A percentile compares a stretch with the other conserved stretches of the same genome.
These are phyloP conservation scores for Amphibalanus amphitrite DNA, from an alignment of 1,140 invertebrate genomes.

Conservation along the genomic window DNA sequence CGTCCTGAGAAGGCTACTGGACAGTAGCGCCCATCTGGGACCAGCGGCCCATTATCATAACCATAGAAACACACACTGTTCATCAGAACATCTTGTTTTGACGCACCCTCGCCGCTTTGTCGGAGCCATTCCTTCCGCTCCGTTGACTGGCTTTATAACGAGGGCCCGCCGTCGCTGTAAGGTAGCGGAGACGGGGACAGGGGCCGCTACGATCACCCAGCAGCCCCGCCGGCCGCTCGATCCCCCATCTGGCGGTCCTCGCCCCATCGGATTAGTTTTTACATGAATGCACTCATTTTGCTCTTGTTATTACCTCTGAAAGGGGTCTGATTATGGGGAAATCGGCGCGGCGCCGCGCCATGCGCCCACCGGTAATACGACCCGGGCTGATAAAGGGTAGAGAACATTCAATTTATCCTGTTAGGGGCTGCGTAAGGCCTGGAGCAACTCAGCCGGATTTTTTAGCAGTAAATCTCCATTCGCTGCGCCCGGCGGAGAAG, in stretches of 20 bases:
- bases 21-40: not conserved
- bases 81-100: slow-evolving; percentile 1
- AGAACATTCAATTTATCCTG: not conserved
- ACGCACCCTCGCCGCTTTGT: not conserved
- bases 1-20: not conserved
- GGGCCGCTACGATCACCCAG: no score
- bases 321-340: not conserved
- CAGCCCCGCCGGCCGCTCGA: not conserved
- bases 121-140: not conserved
- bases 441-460: not conserved
- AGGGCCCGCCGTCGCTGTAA: not conserved
- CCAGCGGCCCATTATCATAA: not conserved
- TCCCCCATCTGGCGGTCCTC: not conserved
- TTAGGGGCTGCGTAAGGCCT: not conserved
- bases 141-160: not conserved
- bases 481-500: not conserved
- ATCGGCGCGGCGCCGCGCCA: not conserved
- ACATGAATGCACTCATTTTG: not conserved
- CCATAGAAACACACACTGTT: not conserved
- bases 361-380: not conserved
- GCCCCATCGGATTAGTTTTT: not conserved
- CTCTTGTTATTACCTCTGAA: slow-evolving; percentile 1
- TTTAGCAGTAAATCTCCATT: slow-evolving; percentile 1
- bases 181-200: not conserved
- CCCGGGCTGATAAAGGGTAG: not conserved